Evolutionary conservation across 2,113 vertebrate genomes (phyloP).

Genomic region (Corvus moneduloides): DNA sequence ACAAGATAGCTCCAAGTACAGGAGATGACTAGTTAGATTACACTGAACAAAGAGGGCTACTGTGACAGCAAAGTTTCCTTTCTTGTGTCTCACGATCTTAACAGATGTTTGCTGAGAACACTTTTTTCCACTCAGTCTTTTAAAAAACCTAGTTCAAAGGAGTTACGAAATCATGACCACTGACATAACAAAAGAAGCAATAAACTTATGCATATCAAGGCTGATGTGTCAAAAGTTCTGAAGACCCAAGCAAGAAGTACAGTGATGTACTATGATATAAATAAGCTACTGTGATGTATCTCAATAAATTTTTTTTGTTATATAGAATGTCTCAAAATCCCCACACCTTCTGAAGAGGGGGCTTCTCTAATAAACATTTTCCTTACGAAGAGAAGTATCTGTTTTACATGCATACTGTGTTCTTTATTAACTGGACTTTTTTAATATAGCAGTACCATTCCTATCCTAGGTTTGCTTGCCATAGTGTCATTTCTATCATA

Average conservation of each 20-base stretch:
- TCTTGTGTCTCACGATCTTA: slow-evolving; percentile 6
- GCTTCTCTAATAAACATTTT: not conserved
- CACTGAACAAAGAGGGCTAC: slow-evolving; percentile 17
- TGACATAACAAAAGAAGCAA: slow-evolving; percentile 23
- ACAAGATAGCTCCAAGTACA: slow-evolving; percentile 50
- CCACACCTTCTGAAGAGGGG: not conserved
- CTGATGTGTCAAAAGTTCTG: slow-evolving; percentile 1
- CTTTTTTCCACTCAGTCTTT: not conserved
- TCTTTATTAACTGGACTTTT: not conserved
- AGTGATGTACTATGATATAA: not conserved
- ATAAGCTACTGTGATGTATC: not conserved
- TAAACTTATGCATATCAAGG: slow-evolving; percentile 14
- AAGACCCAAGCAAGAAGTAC: not conserved
- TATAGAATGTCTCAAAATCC: not conserved
- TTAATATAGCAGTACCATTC: not conserved
- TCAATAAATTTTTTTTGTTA: not conserved
- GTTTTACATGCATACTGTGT: not conserved
- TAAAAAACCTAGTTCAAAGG: slow-evolving; percentile 31
- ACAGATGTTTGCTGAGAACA: slow-evolving; percentile 57
- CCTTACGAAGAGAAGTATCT: not conserved
- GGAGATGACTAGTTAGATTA: slow-evolving; percentile 57
- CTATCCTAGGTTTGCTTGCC: not conserved
- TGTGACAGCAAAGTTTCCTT: slow-evolving; percentile 26
- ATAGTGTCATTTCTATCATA: not conserved
- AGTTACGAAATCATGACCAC: slow-evolving; percentile 13